Percentiles rank a stretch among this genome's conserved stretches.
phyloP scores from a whole-genome alignment of 92 coral and sea anemone species.

The Palythoa heliodiscus region DNA sequence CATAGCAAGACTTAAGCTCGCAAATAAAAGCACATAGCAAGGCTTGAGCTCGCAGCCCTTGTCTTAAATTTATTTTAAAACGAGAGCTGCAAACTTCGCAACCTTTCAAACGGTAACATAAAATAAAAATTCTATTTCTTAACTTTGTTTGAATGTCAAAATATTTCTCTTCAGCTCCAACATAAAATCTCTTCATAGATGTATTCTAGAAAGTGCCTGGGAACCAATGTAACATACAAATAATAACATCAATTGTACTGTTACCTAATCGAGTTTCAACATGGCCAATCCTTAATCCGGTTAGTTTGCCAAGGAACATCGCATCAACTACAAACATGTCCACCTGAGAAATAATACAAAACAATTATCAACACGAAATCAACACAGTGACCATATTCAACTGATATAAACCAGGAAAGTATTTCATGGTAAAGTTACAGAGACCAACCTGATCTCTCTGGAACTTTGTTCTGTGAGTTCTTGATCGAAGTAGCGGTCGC shows the following conservation, averaged over 20 bases:
- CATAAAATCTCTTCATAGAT: no score
- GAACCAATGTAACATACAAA: no score
- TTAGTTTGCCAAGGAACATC: constrained; percentile 87
- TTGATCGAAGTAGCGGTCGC: constrained; percentile 88
- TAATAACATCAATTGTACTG: no score
- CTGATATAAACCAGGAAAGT: neutral
- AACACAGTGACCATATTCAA: neutral
- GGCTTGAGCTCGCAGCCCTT: neutral
- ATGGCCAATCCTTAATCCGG: constrained; percentile 91
- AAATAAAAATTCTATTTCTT: no score
- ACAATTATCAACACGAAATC: neutral
- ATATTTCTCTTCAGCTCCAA: no score
- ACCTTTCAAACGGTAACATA: neutral
- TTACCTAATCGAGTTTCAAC: constrained; percentile 87
- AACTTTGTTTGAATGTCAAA: no score
- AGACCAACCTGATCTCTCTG: constrained; percentile 88
- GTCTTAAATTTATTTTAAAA: no score
- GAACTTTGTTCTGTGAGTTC: constrained; percentile 90
- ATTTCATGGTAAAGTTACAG: neutral
- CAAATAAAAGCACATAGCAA: neutral
- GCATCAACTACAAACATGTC: constrained; percentile 93
- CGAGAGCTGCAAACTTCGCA: neutral
- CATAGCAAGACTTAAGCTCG: neutral
- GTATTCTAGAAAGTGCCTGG: no score
- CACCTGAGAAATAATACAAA: constrained; percentile 59